A percentile compares a stretch with the other conserved stretches of the same genome.
Evolutionary conservation across 2,113 vertebrate species (phyloP).

Genomic region (Lamprologus sp.): DNA sequence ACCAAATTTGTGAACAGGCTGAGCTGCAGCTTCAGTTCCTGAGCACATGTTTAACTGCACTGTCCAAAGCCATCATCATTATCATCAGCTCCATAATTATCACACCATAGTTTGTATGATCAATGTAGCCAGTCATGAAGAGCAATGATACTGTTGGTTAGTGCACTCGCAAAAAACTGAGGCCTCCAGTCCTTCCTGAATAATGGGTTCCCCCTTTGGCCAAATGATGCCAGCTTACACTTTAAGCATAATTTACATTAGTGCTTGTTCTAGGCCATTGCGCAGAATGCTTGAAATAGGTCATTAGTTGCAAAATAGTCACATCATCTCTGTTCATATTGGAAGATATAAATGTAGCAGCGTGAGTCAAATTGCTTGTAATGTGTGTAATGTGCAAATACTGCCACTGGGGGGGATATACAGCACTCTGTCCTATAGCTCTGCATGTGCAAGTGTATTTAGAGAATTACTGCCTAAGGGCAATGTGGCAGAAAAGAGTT

Average conservation of each 20-base stretch:
- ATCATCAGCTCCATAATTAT: slow-evolving; percentile 35
- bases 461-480: slow-evolving; percentile 12
- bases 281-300: slow-evolving; percentile 34
- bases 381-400: slow-evolving; percentile 56
- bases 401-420: slow-evolving; percentile 40
- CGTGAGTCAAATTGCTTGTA: slow-evolving; percentile 51
- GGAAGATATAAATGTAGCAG: slow-evolving; percentile 44
- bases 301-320: slow-evolving; percentile 53
- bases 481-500: slow-evolving; percentile 33
- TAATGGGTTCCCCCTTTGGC: slow-evolving; percentile 41
- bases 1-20: neutral
- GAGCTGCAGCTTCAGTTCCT: neutral
- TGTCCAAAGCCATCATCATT: slow-evolving; percentile 26
- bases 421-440: slow-evolving; percentile 21
- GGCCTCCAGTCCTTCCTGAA: slow-evolving; percentile 24
- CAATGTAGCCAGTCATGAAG: slow-evolving; percentile 19
- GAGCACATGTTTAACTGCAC: slow-evolving; percentile 19
- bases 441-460: slow-evolving; percentile 11
- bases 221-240: slow-evolving; percentile 51
- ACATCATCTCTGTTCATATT: slow-evolving; percentile 46
- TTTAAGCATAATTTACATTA: slow-evolving; percentile 65
- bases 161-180: neutral
- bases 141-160: slow-evolving; percentile 27
- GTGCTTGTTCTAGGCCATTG: slow-evolving; percentile 45
- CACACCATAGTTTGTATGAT: slow-evolving; percentile 32